Percentiles rank a stretch among this genome's conserved stretches.
Conservation (phyloP, 53 echinoderm and acorn worm species). For the Temnopleurus reevesii region DNA sequence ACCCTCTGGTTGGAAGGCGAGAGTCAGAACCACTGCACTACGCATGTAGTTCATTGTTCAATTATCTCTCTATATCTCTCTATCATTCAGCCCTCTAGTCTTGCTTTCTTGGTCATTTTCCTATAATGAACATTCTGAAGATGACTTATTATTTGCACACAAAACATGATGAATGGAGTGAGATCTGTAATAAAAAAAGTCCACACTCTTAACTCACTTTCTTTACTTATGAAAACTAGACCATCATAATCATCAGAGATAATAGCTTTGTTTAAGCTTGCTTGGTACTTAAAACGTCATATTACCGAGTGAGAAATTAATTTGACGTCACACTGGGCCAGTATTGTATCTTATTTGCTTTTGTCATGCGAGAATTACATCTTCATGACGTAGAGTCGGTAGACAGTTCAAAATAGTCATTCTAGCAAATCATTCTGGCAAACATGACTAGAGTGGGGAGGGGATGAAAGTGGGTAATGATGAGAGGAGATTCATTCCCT, state of each 20-base stretch:
- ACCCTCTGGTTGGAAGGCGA: too few species aligned
- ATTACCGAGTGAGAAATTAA: not conserved
- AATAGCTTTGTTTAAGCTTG: not conserved
- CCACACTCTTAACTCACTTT: not conserved
- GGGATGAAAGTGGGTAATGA: not conserved
- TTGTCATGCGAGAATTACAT: not conserved
- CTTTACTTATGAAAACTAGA: not conserved
- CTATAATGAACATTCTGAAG: not conserved
- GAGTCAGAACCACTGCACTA: too few species aligned
- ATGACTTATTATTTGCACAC: not conserved
- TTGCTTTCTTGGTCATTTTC: not conserved
- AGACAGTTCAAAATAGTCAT: not conserved
- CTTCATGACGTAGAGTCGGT: not conserved
- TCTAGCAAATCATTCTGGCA: not conserved
- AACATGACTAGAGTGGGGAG: not conserved
- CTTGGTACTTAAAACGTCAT: not conserved
- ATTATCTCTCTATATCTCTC: too few species aligned
- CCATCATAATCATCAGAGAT: too few species aligned
- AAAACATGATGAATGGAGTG: not conserved
- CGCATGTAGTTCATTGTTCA: too few species aligned
- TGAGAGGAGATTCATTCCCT: not conserved
- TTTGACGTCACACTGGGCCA: not conserved
- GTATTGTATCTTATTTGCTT: not conserved
- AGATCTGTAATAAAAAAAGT: not conserved
- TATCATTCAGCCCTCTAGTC: too few species aligned